phyloP scores from a whole-genome alignment of 2,888 invertebrate genomes.

The Eumerus sabulonum region DNA sequence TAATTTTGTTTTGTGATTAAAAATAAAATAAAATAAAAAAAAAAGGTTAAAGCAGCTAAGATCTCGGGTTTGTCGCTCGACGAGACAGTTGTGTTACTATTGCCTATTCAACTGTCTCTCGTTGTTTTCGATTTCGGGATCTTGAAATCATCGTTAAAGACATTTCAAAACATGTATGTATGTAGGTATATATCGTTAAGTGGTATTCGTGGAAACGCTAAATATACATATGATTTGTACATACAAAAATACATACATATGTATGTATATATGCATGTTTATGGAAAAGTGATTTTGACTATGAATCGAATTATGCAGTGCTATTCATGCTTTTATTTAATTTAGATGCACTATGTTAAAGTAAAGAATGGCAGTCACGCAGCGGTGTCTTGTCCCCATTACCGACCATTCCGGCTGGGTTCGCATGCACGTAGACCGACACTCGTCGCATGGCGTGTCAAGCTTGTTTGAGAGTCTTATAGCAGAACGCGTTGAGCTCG shows the following conservation, averaged over 20 bases:
- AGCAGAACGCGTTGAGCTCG: constrained; percentile 2
- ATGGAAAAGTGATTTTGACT: no score
- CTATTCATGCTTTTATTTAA: background rate
- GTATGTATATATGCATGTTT: background rate
- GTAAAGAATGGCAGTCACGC: background rate
- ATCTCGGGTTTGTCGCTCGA: constrained; percentile 79
- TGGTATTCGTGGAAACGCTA: constrained; percentile 4
- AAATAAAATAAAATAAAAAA: constrained; percentile 15
- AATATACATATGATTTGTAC: background rate
- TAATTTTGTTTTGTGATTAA: constrained; percentile 15
- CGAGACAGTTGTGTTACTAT: constrained; percentile 75
- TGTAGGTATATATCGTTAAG: constrained; percentile 37
- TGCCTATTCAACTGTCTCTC: constrained; percentile 76
- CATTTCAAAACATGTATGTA: no score
- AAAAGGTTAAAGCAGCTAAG: constrained; percentile 70
- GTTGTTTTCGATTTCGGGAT: constrained; percentile 79
- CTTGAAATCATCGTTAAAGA: constrained; percentile 75
- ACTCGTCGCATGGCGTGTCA: constrained; percentile 14
- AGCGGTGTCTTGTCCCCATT: constrained; percentile 27
- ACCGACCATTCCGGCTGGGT: constrained; percentile 29
- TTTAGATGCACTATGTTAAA: no score
- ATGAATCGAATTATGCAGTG: background rate
- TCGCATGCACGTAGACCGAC: constrained; percentile 42
- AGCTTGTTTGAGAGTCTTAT: constrained; percentile 37
- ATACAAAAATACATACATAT: no score